A percentile compares a stretch with the other conserved stretches of the same genome.
These are phyloP conservation scores for Agrochola lota DNA, from an alignment of 2,888 invertebrate genomes.

Conservation along the genomic window DNA sequence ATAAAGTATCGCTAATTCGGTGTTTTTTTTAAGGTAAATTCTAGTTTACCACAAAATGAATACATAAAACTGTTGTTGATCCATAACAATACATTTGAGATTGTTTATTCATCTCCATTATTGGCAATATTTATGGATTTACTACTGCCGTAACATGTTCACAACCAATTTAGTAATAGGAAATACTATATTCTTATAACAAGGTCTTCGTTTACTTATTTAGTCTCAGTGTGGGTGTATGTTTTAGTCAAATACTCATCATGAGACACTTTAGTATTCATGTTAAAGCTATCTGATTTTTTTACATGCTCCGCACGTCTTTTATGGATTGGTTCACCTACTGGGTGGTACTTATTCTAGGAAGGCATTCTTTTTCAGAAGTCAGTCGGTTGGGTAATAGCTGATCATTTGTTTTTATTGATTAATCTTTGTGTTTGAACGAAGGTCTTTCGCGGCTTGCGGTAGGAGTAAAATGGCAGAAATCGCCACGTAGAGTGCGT, in stretches of 20 bases:
- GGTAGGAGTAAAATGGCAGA: too few relatives aligned
- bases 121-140: slow-evolving; percentile 23
- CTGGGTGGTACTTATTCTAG: slow-evolving; percentile 28
- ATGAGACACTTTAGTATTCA: slow-evolving; percentile 25
- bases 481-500: too few relatives aligned
- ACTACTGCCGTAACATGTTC: slow-evolving; percentile 27
- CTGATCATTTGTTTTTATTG: neutral
- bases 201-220: slow-evolving; percentile 56
- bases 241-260: slow-evolving; percentile 36
- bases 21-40: neutral
- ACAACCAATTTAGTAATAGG: slow-evolving; percentile 37
- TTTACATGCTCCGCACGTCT: slow-evolving; percentile 11
- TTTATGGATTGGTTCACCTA: slow-evolving; percentile 21
- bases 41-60: neutral
- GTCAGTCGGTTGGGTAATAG: neutral
- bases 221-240: slow-evolving; percentile 50
- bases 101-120: neutral
- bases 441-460: too few relatives aligned
- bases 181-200: slow-evolving; percentile 55
- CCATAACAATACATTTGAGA: slow-evolving; percentile 13
- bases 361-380: slow-evolving; percentile 20
- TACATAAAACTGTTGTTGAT: neutral
- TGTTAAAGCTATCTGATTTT: slow-evolving; percentile 20
- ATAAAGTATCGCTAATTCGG: neutral
- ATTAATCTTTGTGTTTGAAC: too few relatives aligned